A percentile compares a stretch with the other conserved stretches of the same genome.
phyloP scores from a whole-genome alignment of 2,113 vertebrate genomes.

The mouse (Mus musculus) region GRCm39 chr16:44688501-44689000 shows the following conservation, averaged over 20 bases:
- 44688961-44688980: slow-evolving; percentile 7
- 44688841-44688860: background rate
- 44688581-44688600: too few relatives aligned
- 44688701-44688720: background rate
- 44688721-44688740: background rate
- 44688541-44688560: too few relatives aligned
- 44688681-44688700: background rate
- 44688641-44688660: background rate
- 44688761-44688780: background rate
- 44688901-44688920: background rate
- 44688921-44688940: background rate
- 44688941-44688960: background rate
- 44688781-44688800: background rate
- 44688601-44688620: background rate
- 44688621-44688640: background rate
- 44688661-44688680: background rate
- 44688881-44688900: background rate
- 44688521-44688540: too few relatives aligned
- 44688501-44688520: too few relatives aligned
- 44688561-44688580: too few relatives aligned
- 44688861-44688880: background rate
- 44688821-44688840: background rate
- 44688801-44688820: too few relatives aligned
- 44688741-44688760: background rate
- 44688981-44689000: background rate